Conservation (phyloP, 2,797 vertebrate species). For the Trachops cirrhosus region DNA sequence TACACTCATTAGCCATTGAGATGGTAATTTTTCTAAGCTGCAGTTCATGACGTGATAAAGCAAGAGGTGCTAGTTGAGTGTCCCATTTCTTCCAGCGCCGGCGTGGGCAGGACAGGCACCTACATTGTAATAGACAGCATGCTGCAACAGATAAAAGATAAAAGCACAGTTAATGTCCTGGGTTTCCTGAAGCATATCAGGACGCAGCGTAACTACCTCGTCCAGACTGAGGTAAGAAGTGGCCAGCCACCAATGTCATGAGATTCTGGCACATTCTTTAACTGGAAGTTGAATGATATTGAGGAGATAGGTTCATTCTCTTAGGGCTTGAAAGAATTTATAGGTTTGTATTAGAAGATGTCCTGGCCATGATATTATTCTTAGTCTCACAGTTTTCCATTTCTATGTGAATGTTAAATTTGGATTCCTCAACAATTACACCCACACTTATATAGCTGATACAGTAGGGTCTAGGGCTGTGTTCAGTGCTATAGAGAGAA, state of each 20-base stretch:
- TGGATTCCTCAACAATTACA: background rate
- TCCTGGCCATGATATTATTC: background rate
- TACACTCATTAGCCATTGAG: background rate
- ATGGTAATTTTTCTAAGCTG: background rate
- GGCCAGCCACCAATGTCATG: fast-evolving
- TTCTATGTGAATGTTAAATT: background rate
- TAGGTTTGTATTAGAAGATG: background rate
- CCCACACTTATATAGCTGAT: background rate
- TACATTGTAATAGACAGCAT: conserved; percentile 99
- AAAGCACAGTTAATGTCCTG: conserved; percentile 97
- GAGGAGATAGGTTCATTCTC: background rate
- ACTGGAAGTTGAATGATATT: fast-evolving
- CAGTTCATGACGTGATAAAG: background rate
- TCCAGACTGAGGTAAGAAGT: conserved; percentile 96
- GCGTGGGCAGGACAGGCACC: conserved; percentile 98
- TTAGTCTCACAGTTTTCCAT: background rate
- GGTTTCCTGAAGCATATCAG: conserved; percentile 99
- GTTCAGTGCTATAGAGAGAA: background rate
- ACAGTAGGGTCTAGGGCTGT: background rate
- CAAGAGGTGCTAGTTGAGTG: background rate
- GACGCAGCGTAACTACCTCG: conserved; percentile 99
- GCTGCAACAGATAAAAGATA: conserved; percentile 99
- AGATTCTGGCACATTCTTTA: background rate
- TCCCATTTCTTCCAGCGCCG: conserved; percentile 87
- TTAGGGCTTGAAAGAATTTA: background rate